Evolutionary conservation across 2,797 vertebrate species (phyloP), one percentile per base, ranked within the genome.

Genomic region (Bradypus variegatus): DNA sequence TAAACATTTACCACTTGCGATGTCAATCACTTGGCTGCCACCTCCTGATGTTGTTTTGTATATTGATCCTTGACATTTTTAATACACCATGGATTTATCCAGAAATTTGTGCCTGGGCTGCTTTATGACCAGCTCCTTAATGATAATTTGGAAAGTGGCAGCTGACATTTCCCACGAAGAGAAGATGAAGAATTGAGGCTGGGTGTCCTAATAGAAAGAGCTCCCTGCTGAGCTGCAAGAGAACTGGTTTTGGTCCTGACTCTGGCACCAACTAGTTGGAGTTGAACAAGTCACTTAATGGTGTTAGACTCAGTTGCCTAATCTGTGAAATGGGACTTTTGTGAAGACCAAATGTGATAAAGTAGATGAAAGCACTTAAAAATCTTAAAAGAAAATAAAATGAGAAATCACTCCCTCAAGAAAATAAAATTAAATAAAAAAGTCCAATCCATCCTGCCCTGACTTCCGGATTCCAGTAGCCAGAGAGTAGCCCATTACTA

Each of bases 1-100:
- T 93, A 82, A 86, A 92, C 76, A 90, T 70, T 90, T 55, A 31
- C 86, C 36, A 48, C 81, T 15, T 55, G 72, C 3, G 6, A 62
- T 19, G 23, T 15, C n/a, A 90, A 15, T 88, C 25, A 8, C 65
- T 55, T 21, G 31, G 75, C 81, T 41, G 7, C 65, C 8, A 2
- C 53, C 76, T 80, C 58, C 18, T 19, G n/a, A 65, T 3, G 9
- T 23, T 31, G 62, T 53, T 91, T 91, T 62, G 29, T 7, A 21
- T 60, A 69, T 77, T 65, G 41, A 25, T 53, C 58, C 50, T 62
- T 27, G 41, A 79, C n/a, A 48, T 33, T 91, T 65, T 38, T n/a
- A n/a, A 41, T 58, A 3, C 76, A 25, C 3, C 33, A 53, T 31
- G 72, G 50, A 33, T 64, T 55, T 27, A 50, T 48, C 80, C 80